Base-by-base conservation (phyloP, 2,888 invertebrate species). In the Papilio protenor region DNA sequence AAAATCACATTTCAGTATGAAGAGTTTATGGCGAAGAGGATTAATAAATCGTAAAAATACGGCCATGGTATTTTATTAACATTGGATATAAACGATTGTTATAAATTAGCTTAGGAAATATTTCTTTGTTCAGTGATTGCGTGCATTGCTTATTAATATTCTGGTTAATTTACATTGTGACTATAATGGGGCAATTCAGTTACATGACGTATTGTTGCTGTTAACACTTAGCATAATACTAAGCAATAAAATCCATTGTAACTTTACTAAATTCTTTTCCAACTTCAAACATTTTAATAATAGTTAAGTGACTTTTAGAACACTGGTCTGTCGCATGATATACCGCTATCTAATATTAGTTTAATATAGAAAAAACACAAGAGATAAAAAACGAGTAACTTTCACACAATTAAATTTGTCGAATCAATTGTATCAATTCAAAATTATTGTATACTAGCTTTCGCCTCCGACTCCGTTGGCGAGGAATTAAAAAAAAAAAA, bases 101-200 rank as follows among this genome's bases (percentile, higher is more conserved):
- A 52, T 52, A 18, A 18, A 18, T 52, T 64, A 40, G 18, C 40
- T 64, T 40, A 2, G 40, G 10, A 40, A 40, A 33, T 40, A 64
- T 64, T n/a, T 12, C 33, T 18, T 64, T 64, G 4, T 64, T 74
- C 10, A 64, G n/a, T 49, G 27, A n/a, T 1, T 33, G 57, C 23
- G 55, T 55, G n/a, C 45, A 64, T 49, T 33, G 64, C n/a, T 16
- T 47, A 57, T 49, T 14, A 49, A 21, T 52, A 66, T n/a, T 69
- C 10, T 21, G 8, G 14, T 52, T 21, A 40, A 69, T 76, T 23
- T 70, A 57, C 76, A 70, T 69, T 57, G 23, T 57, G 52, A 21
- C 11, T 21, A 69, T 75, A 69, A 75, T 40, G 14, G 23, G 33
- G 18, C n/a, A 12, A 45, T 59, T 59, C 40, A 57, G 55, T 75